phyloP scores from a whole-genome alignment of 2,797 vertebrate genomes.

The Lacerta bilineata region DNA sequence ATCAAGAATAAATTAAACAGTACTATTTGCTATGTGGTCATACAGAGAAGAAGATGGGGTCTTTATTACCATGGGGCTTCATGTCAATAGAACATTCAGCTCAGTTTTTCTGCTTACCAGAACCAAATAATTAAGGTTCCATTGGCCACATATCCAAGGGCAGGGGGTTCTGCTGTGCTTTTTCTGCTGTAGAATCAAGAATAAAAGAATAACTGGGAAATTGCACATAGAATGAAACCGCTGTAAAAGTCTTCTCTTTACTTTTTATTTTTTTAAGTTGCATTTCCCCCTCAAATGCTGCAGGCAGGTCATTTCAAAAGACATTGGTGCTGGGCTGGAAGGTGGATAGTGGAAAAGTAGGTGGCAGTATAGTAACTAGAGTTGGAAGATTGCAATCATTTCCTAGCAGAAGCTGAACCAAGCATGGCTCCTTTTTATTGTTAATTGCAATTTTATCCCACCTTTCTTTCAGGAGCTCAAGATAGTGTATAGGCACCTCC shows the following conservation, averaged over 20 bases:
- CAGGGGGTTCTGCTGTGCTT: not conserved
- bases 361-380: not conserved
- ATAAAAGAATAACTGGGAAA: not conserved
- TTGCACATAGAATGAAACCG: not conserved
- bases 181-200: not conserved
- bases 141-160: not conserved
- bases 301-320: not conserved
- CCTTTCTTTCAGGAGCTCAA: not conserved
- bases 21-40: constrained; percentile 18
- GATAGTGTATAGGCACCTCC: too few relatives aligned
- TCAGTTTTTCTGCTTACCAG: not conserved
- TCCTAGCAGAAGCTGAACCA: not conserved
- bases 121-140: not conserved
- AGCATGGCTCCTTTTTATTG: not conserved
- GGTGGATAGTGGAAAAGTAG: not conserved
- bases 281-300: not conserved
- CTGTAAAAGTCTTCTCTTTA: not conserved
- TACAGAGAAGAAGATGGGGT: constrained; percentile 39
- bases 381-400: not conserved
- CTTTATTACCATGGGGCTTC: not conserved
- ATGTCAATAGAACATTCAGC: not conserved
- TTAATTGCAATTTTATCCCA: not conserved
- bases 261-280: not conserved
- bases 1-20: not conserved
- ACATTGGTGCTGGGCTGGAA: not conserved